Percentiles rank a stretch among this genome's conserved stretches.
These are phyloP conservation scores for Picus viridis DNA, from an alignment of 2,797 vertebrate species.

Conservation along the genomic window DNA sequence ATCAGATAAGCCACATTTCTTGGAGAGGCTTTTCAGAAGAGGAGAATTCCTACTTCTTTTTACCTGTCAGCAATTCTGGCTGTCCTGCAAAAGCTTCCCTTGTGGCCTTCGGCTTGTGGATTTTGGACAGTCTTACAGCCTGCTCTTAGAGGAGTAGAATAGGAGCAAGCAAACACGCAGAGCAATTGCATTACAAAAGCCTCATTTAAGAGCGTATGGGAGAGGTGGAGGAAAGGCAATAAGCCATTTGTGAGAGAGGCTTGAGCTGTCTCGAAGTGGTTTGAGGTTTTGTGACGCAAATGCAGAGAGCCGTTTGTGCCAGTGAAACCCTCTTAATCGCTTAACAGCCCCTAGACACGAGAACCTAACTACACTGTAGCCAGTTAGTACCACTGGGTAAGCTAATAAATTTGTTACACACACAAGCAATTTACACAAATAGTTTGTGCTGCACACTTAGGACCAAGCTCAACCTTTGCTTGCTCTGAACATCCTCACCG, in stretches of 20 bases:
- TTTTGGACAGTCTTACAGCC: background rate
- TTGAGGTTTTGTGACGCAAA: background rate
- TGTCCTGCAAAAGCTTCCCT: background rate
- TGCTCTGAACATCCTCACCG: background rate
- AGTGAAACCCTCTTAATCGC: conserved; percentile 35
- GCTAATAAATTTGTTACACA: background rate
- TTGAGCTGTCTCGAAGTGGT: conserved; percentile 2
- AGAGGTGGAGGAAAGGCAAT: background rate
- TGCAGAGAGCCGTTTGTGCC: conserved; percentile 22
- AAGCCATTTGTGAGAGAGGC: background rate
- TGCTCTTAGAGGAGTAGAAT: fast-evolving
- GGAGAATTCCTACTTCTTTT: background rate
- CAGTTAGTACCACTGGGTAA: background rate
- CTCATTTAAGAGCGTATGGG: background rate
- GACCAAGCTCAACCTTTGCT: background rate
- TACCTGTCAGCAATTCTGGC: background rate
- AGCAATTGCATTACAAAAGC: background rate
- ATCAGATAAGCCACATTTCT: background rate
- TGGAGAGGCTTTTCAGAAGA: background rate
- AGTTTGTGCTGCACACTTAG: background rate
- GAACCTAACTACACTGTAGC: background rate
- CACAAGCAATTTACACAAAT: background rate
- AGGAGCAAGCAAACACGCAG: background rate
- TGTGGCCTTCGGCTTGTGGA: background rate
- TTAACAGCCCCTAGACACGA: conserved; percentile 35